Base-by-base conservation (phyloP, 2,113 vertebrate species). In the Artemisiospiza belli region DNA sequence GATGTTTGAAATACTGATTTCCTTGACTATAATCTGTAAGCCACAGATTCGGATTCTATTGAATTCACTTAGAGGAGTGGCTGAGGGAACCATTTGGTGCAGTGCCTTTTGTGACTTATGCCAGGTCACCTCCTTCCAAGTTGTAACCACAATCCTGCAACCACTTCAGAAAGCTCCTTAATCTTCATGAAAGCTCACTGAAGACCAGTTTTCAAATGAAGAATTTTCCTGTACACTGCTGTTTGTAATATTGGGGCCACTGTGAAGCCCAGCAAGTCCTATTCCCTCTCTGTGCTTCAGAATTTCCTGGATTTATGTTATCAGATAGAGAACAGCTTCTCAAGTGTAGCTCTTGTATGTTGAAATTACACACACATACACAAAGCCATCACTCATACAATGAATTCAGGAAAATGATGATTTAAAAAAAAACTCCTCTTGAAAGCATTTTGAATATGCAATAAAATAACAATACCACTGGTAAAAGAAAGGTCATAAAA, bases 1-100 rank as follows among this genome's bases (percentile, higher is more conserved):
- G 63, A 93, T 63, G 51, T 70, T 33, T 86, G 85, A 95, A 95
- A 88, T 81, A 83, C 46, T 78, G 79, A 92, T 86, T 93, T 95
- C 57, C 47, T 90, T 92, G 68, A 77, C 79, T 81, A 8, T 91
- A 66, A 80, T 3, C 49, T 72, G 37, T 64, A 79, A 95, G 11
- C 12, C 64, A 82, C 52, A 59, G 52, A 63, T 68, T 94, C 72
- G 83, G 76, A 78, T 86, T 41, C 72, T 80, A 27, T 30, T 84
- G 82, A 92, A 88, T 92, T 92, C 33, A 49, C 44, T 51, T 11
- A 75, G 82, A 86, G 64, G n/a, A 77, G 62, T 37, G 39, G 61
- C 91, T 90, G 76, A 77, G 37, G 63, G 23, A 85, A 78, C 51
- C 35, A 59, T 72, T 80, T 61, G 20, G 35, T 93, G n/a, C 72